Conservation (phyloP, 2,888 invertebrate genomes). For the Hetaerina titia region DNA sequence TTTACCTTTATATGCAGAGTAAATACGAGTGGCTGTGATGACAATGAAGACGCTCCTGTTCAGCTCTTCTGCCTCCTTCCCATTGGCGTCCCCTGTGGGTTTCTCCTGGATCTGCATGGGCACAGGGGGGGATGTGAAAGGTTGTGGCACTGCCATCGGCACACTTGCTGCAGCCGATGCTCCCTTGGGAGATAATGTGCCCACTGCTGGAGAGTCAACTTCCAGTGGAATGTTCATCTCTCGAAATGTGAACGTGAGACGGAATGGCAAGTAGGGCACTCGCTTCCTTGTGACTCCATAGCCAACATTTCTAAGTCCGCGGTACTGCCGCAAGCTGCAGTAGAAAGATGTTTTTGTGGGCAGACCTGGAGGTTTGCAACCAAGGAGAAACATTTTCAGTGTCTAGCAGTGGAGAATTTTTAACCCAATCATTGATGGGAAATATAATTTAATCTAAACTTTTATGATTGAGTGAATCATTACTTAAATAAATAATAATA, state of each 20-base stretch:
- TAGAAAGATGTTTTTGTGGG: conserved; percentile 76
- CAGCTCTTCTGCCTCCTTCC: conserved; percentile 70
- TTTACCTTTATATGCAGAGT: conserved; percentile 88
- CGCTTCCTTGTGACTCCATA: conserved; percentile 81
- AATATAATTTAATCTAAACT: too few relatives aligned
- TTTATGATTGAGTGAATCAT: too few relatives aligned
- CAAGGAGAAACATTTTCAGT: too few relatives aligned
- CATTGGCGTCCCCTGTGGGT: neutral
- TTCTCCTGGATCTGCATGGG: neutral
- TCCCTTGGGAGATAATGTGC: too few relatives aligned
- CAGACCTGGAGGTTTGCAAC: neutral
- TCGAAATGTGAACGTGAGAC: conserved; percentile 85
- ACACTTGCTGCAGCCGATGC: neutral
- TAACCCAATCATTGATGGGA: too few relatives aligned
- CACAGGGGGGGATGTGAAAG: neutral
- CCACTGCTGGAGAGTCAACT: neutral
- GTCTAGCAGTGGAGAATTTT: too few relatives aligned
- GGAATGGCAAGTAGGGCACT: conserved; percentile 85
- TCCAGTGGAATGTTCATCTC: conserved; percentile 79
- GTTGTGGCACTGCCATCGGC: neutral
- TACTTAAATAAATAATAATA: too few relatives aligned
- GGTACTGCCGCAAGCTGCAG: conserved; percentile 85
- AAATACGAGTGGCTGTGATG: conserved; percentile 86
- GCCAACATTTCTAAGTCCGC: conserved; percentile 81
- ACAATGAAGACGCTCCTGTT: conserved; percentile 82